A percentile compares a stretch with the other conserved stretches of the same genome.
These are phyloP conservation scores for Cryptomyrus ogoouensis DNA, from an alignment of 2,113 vertebrate genomes.

Conservation along the genomic window DNA sequence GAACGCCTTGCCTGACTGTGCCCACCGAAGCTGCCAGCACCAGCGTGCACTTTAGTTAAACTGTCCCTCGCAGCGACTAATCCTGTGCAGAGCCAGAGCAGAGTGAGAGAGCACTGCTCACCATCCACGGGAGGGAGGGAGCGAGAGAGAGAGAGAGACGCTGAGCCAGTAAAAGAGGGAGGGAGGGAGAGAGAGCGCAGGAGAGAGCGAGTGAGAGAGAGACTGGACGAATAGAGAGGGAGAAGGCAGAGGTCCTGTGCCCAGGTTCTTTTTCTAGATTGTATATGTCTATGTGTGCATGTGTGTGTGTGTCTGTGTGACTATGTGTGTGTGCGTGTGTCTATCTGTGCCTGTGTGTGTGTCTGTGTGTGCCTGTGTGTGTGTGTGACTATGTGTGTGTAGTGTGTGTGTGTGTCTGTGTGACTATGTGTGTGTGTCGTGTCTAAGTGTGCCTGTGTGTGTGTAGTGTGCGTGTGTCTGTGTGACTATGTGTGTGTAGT, in stretches of 20 bases:
- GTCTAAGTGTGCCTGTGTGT: background rate
- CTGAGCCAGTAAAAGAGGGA: constrained; percentile 6
- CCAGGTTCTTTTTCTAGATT: background rate
- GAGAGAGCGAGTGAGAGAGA: constrained; percentile 2
- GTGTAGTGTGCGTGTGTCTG: background rate
- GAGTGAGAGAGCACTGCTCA: constrained; percentile 6
- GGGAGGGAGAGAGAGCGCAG: constrained; percentile 13
- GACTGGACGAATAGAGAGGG: background rate
- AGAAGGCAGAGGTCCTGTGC: background rate
- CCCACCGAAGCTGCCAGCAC: background rate
- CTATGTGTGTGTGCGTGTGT: background rate
- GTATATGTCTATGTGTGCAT: background rate
- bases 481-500: no score
- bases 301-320: background rate
- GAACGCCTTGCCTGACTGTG: background rate
- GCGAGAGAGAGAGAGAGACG: constrained; percentile 11
- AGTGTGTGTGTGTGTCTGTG: background rate
- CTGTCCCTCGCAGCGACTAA: background rate
- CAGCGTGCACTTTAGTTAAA: background rate
- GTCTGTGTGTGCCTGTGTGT: background rate
- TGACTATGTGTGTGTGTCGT: background rate
- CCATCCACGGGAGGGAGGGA: constrained; percentile 13
- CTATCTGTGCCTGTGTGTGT: background rate
- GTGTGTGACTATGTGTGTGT: background rate
- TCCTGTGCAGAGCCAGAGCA: background rate